Conservation (phyloP, 2,797 vertebrate genomes). For the Galago senegalensis region DNA sequence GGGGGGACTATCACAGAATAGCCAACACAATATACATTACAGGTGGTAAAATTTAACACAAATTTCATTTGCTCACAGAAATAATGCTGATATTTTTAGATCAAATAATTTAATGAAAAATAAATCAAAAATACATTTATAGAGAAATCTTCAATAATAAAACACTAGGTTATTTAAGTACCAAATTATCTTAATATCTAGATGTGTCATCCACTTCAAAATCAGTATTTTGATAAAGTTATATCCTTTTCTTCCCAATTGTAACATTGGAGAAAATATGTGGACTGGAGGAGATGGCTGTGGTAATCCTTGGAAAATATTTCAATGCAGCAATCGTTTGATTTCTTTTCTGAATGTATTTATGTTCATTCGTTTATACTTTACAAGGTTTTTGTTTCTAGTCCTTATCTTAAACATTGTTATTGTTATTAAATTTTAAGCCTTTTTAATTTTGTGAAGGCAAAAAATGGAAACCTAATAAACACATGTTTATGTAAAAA, state of each 20-base stretch:
- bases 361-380: too few relatives aligned
- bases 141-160: neutral
- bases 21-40: neutral
- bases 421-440: too few relatives aligned
- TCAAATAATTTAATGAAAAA: neutral
- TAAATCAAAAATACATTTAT: neutral
- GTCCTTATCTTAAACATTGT: too few relatives aligned
- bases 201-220: neutral
- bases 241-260: neutral
- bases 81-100: neutral
- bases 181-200: neutral
- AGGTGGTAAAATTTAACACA: neutral
- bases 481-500: too few relatives aligned
- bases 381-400: too few relatives aligned
- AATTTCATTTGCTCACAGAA: neutral
- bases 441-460: too few relatives aligned
- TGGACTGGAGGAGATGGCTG: neutral
- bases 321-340: too few relatives aligned
- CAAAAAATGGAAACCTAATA: too few relatives aligned
- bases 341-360: too few relatives aligned
- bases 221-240: neutral
- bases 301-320: neutral
- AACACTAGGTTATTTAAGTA: neutral
- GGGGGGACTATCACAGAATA: neutral
- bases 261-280: neutral